Base-by-base conservation (phyloP, 1,140 invertebrate genomes). In the Cyclina sinensis region DNA sequence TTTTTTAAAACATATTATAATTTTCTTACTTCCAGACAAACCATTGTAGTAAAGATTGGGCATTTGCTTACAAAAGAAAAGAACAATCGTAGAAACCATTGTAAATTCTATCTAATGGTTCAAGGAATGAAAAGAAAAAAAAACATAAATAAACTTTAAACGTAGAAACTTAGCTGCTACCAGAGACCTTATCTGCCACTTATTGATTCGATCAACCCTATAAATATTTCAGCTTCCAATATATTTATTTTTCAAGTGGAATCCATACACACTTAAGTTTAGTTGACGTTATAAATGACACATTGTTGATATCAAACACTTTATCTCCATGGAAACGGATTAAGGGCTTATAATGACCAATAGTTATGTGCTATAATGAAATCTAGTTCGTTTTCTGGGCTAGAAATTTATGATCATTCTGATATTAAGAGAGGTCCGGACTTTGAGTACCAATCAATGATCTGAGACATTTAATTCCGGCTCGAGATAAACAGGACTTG, bases 201-300 rank as follows among this genome's bases (percentile, higher is more conserved):
- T 16, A 78, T 78, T 24, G 73, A 78, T 78, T 7, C 73, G 1
- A n/a, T 78, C 39, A 48, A 7, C 43, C 4, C 39, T 54, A 78
- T 48, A 46, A 46, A 78, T 24, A 48, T 14, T 21, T 24, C 78
- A 21, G 54, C 16, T 62, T 65, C 80, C 32, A 54, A 70, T 73
- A 65, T 73, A 84, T 84, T 84, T 84, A 37, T 37, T 39, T 24
- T 74, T 84, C 46, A 54, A 84, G 82, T 84, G 82, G 14, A 59
- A 27, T 35, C 39, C 82, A 84, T 73, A 84, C 82, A 84, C 5
- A 62, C 30, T 35, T 39, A 73, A 68, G 32, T 51, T 30, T 51
- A 51, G 27, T 74, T 84, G 82, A 74, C 65, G 48, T 73, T 73
- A 70, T 37, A 73, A 51, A 70, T 27, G 65, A 21, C 82, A 70